Percentiles rank a stretch among this genome's conserved stretches.
phyloP scores from a whole-genome alignment of 2,797 vertebrate genomes.

The Psittacula echo region DNA sequence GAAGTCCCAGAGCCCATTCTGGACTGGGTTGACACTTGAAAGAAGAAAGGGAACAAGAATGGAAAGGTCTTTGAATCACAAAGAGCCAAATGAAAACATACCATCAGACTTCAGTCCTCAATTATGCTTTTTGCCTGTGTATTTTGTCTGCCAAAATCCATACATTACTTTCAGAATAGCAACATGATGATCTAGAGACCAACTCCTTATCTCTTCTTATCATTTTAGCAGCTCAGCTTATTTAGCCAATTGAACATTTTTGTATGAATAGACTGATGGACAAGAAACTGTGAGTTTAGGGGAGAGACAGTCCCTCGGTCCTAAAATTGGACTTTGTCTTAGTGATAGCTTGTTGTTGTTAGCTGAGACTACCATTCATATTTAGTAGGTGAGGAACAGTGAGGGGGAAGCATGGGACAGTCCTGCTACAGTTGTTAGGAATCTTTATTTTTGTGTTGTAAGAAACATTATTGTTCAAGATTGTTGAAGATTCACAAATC shows the following conservation, averaged over 20 bases:
- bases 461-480: background rate
- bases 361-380: background rate
- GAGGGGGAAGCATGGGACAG: background rate
- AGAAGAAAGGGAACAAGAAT: constrained; percentile 2
- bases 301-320: background rate
- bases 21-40: constrained; percentile 36
- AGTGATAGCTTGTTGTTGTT: background rate
- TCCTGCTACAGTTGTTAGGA: background rate
- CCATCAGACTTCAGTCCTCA: background rate
- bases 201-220: background rate
- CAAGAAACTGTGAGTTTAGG: background rate
- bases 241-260: background rate
- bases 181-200: background rate
- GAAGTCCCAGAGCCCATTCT: constrained; percentile 34
- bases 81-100: constrained; percentile 14
- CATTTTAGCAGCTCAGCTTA: background rate
- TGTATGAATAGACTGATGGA: background rate
- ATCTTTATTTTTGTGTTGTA: background rate
- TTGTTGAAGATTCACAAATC: background rate
- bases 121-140: background rate
- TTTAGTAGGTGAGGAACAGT: background rate
- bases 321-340: background rate
- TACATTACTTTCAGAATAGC: constrained; percentile 6
- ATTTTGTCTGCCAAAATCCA: constrained; percentile 20
- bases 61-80: constrained; percentile 26